Percentiles rank a stretch among this genome's conserved stretches.
Conservation (phyloP, 2,888 invertebrate genomes). For the Synanthedon myopaeformis region DNA sequence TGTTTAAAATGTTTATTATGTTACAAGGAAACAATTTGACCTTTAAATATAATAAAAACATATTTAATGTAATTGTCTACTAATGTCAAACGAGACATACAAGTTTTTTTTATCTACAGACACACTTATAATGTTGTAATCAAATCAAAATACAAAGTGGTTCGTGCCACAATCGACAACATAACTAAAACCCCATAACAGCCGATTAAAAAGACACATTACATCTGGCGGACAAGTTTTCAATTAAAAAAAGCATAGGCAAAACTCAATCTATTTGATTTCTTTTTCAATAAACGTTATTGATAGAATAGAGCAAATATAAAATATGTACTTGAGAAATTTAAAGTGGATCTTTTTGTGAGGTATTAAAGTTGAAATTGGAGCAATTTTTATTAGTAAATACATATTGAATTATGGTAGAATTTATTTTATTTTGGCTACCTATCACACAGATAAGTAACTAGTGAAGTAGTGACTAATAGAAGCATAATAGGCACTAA, state of each 20-base stretch:
- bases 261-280: neutral
- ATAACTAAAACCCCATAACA: neutral
- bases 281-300: neutral
- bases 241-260: constrained; percentile 6
- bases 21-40: too few species aligned
- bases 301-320: neutral
- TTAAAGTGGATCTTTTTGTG: neutral
- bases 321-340: neutral
- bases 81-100: too few species aligned
- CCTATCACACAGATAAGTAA: neutral
- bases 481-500: too few species aligned
- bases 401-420: neutral
- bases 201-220: neutral
- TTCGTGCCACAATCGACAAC: neutral
- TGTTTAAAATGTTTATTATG: too few species aligned
- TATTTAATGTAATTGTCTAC: too few species aligned
- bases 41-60: too few species aligned
- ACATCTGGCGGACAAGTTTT: constrained; percentile 8
- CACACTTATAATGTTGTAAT: neutral
- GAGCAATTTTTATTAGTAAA: neutral
- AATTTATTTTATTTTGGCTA: neutral
- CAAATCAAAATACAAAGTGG: neutral
- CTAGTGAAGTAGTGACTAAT: too few species aligned
- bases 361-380: neutral
- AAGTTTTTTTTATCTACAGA: neutral